These are phyloP conservation scores for Lepidurus arcticus DNA, from an alignment of 1,140 invertebrate species.

Conservation along the genomic window DNA sequence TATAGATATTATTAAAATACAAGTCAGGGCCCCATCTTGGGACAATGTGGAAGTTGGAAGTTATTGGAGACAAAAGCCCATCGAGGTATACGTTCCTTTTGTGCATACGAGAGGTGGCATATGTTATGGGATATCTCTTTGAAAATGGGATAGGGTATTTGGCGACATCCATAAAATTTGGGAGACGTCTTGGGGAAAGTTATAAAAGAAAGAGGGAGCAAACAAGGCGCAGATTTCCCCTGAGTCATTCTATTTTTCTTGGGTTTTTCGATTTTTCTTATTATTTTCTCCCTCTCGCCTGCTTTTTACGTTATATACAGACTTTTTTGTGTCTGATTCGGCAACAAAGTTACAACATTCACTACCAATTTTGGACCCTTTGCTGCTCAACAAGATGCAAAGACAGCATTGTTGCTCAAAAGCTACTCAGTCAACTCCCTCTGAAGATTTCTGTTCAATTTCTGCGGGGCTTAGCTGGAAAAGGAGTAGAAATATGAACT, in stretches of 20 bases:
- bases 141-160: background rate
- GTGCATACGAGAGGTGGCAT: background rate
- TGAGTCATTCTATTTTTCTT: background rate
- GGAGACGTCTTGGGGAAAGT: background rate
- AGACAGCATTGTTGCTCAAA: no score
- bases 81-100: background rate
- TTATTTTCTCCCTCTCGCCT: background rate
- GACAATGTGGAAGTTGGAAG: background rate
- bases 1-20: no score
- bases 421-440: no score
- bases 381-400: no score
- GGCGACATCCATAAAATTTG: slow-evolving; percentile 7
- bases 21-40: background rate
- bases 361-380: no score
- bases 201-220: slow-evolving; percentile 11
- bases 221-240: slow-evolving; percentile 6
- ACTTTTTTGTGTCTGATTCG: background rate
- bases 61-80: background rate
- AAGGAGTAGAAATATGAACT: no score
- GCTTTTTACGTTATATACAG: background rate
- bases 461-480: no score
- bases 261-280: background rate
- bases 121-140: background rate
- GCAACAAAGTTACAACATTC: background rate
- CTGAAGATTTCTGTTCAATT: no score